These are phyloP conservation scores for Patagioenas fasciata DNA, from an alignment of 2,113 vertebrate species.

Conservation along the genomic window DNA sequence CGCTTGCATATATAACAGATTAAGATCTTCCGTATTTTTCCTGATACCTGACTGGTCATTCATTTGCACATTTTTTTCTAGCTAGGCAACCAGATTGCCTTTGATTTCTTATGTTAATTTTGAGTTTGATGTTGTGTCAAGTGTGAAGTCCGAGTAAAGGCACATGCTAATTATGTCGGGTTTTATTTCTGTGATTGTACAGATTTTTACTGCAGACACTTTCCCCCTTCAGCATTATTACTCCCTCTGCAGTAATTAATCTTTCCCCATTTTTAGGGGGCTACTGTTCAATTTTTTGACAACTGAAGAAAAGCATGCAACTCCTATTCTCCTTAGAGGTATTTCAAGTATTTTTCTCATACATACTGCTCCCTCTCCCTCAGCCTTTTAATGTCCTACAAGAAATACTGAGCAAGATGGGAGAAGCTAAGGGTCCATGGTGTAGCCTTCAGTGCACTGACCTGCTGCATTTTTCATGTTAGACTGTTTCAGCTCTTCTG, in stretches of 20 bases:
- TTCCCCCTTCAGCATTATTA: background rate
- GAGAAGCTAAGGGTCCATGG: background rate
- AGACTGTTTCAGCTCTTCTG: background rate
- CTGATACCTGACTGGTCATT: background rate
- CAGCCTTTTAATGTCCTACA: background rate
- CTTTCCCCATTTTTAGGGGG: background rate
- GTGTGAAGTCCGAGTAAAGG: background rate
- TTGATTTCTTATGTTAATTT: slow-evolving; percentile 14
- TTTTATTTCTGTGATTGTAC: background rate
- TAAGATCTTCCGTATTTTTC: background rate
- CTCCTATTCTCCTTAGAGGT: background rate
- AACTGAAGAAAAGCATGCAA: background rate
- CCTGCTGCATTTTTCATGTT: background rate
- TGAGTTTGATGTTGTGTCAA: background rate
- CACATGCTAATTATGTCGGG: background rate
- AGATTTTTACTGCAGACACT: background rate
- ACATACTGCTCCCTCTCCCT: background rate
- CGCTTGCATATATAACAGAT: background rate
- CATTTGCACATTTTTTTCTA: background rate
- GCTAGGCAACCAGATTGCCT: background rate
- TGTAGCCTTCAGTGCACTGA: background rate
- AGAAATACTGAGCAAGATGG: background rate
- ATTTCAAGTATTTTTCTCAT: background rate
- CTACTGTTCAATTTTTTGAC: slow-evolving; percentile 1
- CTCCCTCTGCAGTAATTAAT: background rate